Percentiles rank a stretch among this genome's conserved stretches.
Conservation (phyloP, 2,113 vertebrate species). For the Todiramphus chloris region DNA sequence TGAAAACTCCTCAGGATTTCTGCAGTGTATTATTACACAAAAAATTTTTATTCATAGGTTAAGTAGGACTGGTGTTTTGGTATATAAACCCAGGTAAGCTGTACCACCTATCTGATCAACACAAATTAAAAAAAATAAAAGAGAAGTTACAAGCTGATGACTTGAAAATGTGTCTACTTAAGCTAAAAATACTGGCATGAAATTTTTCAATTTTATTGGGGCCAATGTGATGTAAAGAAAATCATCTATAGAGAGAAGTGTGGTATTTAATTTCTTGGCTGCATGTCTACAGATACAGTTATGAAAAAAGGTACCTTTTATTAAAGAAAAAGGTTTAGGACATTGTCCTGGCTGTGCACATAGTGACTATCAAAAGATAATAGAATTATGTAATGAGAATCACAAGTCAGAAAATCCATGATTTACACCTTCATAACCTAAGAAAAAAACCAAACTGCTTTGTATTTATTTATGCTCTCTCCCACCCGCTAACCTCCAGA, state of each 20-base stretch:
- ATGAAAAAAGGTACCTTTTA: background rate
- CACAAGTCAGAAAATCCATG: background rate
- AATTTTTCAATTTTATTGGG: background rate
- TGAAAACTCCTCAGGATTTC: background rate
- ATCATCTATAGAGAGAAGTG: background rate
- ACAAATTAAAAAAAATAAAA: background rate
- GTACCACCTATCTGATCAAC: background rate
- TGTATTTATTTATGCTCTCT: background rate
- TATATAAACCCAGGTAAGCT: background rate
- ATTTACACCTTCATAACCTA: background rate
- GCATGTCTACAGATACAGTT: background rate
- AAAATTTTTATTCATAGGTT: background rate
- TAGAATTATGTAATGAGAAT: background rate
- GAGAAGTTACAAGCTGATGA: background rate
- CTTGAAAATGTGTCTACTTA: background rate
- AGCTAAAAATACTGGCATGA: background rate
- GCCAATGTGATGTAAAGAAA: background rate
- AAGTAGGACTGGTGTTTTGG: background rate
- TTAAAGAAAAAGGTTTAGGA: background rate
- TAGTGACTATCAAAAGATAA: background rate
- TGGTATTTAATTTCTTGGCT: background rate
- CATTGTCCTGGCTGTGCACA: background rate
- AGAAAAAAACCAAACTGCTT: accelerated
- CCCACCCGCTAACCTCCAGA: background rate
- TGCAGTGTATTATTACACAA: background rate